phyloP scores from a whole-genome alignment of 2,888 invertebrate species.

The Amphiduros pacificus region DNA sequence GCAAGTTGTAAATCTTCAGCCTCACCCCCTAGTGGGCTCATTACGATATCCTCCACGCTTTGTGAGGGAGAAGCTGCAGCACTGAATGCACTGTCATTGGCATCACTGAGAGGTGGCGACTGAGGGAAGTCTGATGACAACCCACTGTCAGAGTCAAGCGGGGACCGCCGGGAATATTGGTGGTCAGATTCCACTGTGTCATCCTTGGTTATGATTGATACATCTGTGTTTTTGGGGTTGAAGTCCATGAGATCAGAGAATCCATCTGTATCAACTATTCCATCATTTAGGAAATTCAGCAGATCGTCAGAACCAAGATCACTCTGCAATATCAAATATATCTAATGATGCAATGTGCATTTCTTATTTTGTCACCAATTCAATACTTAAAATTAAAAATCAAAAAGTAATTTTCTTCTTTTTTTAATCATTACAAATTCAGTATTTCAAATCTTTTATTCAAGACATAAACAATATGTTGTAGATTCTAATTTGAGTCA shows the following conservation, averaged over 20 bases:
- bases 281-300: not conserved
- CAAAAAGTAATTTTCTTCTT: too few relatives aligned
- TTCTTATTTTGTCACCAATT: too few relatives aligned
- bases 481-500: too few relatives aligned
- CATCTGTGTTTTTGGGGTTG: not conserved
- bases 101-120: not conserved
- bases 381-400: too few relatives aligned
- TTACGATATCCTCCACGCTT: not conserved
- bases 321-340: too few relatives aligned
- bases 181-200: not conserved
- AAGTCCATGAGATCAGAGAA: not conserved
- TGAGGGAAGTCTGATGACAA: not conserved
- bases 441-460: too few relatives aligned
- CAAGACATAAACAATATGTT: too few relatives aligned
- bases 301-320: not conserved
- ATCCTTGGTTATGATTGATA: not conserved
- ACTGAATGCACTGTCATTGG: not conserved
- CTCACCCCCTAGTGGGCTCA: not conserved
- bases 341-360: too few relatives aligned
- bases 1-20: not conserved
- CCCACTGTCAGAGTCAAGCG: not conserved
- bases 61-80: not conserved
- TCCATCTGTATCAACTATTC: not conserved
- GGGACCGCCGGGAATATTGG: not conserved
- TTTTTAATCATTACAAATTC: too few relatives aligned